Evolutionary conservation across 2,797 vertebrate species (phyloP).

Genomic region (Potorous gilbertii): DNA sequence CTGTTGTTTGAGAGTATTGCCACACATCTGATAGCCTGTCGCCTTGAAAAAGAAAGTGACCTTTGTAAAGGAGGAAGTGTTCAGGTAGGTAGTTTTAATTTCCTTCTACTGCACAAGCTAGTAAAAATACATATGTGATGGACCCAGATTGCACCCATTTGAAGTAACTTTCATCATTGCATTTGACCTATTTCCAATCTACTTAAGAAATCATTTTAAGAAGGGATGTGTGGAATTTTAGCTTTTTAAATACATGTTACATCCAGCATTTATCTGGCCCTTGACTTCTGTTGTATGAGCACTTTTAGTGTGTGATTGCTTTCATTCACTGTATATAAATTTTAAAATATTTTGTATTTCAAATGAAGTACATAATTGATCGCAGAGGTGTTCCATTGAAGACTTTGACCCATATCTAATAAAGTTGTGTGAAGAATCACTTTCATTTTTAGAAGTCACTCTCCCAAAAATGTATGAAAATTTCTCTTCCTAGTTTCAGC

Average conservation of each 20-base stretch:
- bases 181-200: background rate
- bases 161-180: background rate
- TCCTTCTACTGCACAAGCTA: background rate
- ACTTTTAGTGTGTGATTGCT: background rate
- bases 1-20: background rate
- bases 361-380: background rate
- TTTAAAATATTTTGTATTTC: background rate
- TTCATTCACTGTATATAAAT: background rate
- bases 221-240: background rate
- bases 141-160: background rate
- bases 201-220: conserved; percentile 29
- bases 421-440: background rate
- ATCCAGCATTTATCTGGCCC: background rate
- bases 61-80: background rate
- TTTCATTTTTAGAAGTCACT: background rate
- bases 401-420: background rate
- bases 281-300: background rate
- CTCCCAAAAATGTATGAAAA: background rate
- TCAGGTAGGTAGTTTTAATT: background rate
- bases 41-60: background rate
- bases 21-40: background rate
- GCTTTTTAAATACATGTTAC: background rate
- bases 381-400: background rate
- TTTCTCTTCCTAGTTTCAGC: background rate
- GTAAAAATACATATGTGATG: background rate